Conservation (phyloP, 92 coral and sea anemone genomes). For the Phenganax stokvisi region DNA sequence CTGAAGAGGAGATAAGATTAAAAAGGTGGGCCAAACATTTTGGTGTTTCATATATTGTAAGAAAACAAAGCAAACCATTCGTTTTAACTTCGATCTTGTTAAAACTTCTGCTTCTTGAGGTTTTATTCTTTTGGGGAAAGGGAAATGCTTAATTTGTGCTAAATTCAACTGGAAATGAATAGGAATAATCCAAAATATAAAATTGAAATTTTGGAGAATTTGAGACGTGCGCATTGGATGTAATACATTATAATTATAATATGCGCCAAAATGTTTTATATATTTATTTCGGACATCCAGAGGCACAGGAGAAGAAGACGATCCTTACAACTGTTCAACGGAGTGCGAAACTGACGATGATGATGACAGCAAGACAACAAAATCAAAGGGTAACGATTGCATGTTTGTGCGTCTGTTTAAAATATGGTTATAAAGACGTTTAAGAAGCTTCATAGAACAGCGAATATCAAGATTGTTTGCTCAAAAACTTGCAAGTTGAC, state of each 20-base stretch:
- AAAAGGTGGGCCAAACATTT: neutral
- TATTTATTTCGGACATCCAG: neutral
- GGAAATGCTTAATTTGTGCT: too few relatives aligned
- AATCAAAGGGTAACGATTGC: neutral
- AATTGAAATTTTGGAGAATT: neutral
- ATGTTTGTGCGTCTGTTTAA: neutral
- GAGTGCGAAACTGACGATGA: constrained; percentile 67
- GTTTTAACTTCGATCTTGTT: too few relatives aligned
- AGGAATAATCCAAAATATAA: neutral
- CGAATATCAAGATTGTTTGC: neutral
- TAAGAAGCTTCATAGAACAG: neutral
- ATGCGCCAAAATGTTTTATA: neutral
- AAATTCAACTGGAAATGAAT: too few relatives aligned
- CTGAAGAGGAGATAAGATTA: constrained; percentile 85
- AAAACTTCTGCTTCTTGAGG: too few relatives aligned
- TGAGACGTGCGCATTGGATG: too few relatives aligned
- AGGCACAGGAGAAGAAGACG: constrained; percentile 49
- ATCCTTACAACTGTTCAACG: constrained; percentile 78
- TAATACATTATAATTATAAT: too few relatives aligned
- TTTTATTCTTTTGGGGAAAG: too few relatives aligned
- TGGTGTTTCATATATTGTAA: neutral
- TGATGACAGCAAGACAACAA: constrained; percentile 39
- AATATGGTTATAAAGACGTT: too few relatives aligned
- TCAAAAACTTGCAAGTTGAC: neutral
- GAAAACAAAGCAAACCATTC: too few relatives aligned